phyloP scores from a whole-genome alignment of 2,113 vertebrate genomes.

The Dicaeum eximium region DNA sequence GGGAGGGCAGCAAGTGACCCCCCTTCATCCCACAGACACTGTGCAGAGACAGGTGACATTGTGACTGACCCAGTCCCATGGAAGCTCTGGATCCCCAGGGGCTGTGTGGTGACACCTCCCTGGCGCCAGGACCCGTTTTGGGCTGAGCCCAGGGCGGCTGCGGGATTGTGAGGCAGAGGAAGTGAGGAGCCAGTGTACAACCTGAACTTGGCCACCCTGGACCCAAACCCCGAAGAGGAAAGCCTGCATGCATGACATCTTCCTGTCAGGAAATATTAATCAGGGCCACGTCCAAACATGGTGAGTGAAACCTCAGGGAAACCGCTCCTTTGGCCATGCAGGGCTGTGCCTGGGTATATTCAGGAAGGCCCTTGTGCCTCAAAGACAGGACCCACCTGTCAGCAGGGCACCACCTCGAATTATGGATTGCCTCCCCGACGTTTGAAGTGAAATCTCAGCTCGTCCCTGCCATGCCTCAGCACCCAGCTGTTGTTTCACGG shows the following conservation, averaged over 20 bases:
- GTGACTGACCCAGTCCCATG: fast-evolving
- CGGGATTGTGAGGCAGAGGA: neutral
- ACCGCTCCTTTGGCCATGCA: neutral
- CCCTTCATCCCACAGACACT: neutral
- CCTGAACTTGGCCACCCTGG: slow-evolving; percentile 38
- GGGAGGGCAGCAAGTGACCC: neutral
- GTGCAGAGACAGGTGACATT: neutral
- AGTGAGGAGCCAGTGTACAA: slow-evolving; percentile 21
- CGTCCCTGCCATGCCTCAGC: neutral
- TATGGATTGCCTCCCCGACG: neutral
- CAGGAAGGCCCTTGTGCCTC: slow-evolving; percentile 38
- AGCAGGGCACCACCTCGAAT: neutral
- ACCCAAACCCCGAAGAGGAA: slow-evolving; percentile 42
- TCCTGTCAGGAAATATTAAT: slow-evolving; percentile 67
- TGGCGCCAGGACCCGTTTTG: neutral
- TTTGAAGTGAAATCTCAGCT: neutral
- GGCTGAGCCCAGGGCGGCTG: neutral
- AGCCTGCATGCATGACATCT: slow-evolving; percentile 34
- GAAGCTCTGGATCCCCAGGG: neutral
- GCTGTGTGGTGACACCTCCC: neutral
- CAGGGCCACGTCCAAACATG: slow-evolving; percentile 43
- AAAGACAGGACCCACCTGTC: neutral
- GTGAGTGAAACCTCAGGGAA: slow-evolving; percentile 55
- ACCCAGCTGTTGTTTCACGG: fast-evolving
- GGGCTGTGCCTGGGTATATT: neutral